Conservation (phyloP, 2,888 invertebrate species). For the Thera obeliscata region DNA sequence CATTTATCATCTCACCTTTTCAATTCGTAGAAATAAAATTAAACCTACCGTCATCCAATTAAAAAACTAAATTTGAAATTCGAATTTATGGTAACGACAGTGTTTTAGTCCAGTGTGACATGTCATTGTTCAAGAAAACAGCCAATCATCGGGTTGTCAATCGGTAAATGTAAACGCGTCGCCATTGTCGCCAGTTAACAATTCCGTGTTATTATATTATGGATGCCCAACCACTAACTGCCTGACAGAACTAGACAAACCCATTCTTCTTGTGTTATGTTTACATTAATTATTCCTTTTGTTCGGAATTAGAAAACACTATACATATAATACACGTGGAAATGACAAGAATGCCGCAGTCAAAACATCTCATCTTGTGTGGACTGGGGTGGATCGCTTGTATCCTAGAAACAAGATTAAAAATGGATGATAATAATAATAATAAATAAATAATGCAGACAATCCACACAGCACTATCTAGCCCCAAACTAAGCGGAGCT, state of each 20-base stretch:
- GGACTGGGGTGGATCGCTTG: no score
- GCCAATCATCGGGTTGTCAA: constrained; percentile 62
- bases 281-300: constrained; percentile 43
- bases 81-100: constrained; percentile 53
- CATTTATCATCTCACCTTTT: constrained; percentile 7
- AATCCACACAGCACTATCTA: no score
- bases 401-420: no score
- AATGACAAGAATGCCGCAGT: constrained; percentile 24
- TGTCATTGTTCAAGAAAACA: constrained; percentile 67
- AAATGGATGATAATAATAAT: no score
- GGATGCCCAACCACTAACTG: constrained; percentile 65
- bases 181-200: constrained; percentile 69
- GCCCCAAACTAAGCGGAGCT: no score
- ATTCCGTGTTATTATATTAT: constrained; percentile 77
- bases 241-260: constrained; percentile 45
- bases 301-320: constrained; percentile 34
- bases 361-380: constrained; percentile 5
- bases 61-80: constrained; percentile 45
- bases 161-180: constrained; percentile 63
- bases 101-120: constrained; percentile 42
- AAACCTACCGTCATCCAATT: constrained; percentile 4
- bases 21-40: constrained; percentile 2
- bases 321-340: constrained; percentile 36
- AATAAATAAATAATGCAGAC: no score
- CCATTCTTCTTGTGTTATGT: constrained; percentile 48